phyloP scores from a whole-genome alignment of 2,797 vertebrate genomes.

The Lutjanus argentimaculatus region DNA sequence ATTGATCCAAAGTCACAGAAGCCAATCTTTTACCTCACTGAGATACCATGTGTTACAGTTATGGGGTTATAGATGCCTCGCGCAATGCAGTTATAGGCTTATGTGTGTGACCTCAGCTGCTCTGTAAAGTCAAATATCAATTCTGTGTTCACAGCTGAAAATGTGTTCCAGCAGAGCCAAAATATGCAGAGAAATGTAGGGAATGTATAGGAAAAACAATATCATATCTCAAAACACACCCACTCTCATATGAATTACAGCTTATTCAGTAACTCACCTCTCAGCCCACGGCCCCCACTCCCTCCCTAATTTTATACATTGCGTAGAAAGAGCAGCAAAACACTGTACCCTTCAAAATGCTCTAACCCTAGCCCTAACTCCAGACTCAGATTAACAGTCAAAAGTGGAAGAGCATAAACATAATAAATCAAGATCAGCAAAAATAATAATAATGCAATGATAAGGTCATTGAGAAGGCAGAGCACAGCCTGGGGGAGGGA shows the following conservation, averaged over 20 bases:
- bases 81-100: slow-evolving; percentile 41
- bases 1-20: slow-evolving; percentile 70
- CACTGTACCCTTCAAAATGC: slow-evolving; percentile 59
- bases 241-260: slow-evolving; percentile 47
- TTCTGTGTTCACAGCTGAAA: slow-evolving; percentile 24
- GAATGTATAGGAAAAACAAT: slow-evolving; percentile 35
- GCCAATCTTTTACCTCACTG: slow-evolving; percentile 62
- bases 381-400: slow-evolving; percentile 69
- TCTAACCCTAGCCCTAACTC: slow-evolving; percentile 60
- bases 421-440: slow-evolving; percentile 84
- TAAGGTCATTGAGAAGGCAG: slow-evolving; percentile 79
- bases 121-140: slow-evolving; percentile 48
- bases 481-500: slow-evolving; percentile 66
- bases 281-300: slow-evolving; percentile 19
- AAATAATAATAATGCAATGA: slow-evolving; percentile 83
- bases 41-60: slow-evolving; percentile 40
- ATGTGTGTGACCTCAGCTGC: slow-evolving; percentile 54
- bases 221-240: slow-evolving; percentile 57
- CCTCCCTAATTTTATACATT: slow-evolving; percentile 43
- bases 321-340: slow-evolving; percentile 31
- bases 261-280: slow-evolving; percentile 48
- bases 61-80: slow-evolving; percentile 31
- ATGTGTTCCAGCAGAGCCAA: slow-evolving; percentile 20
- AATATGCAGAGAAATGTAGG: slow-evolving; percentile 39
- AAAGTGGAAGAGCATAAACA: slow-evolving; percentile 77